Evolutionary conservation across 2,888 invertebrate species (phyloP), one percentile per base, ranked within the genome.

Genomic region (Carcina quercana): DNA sequence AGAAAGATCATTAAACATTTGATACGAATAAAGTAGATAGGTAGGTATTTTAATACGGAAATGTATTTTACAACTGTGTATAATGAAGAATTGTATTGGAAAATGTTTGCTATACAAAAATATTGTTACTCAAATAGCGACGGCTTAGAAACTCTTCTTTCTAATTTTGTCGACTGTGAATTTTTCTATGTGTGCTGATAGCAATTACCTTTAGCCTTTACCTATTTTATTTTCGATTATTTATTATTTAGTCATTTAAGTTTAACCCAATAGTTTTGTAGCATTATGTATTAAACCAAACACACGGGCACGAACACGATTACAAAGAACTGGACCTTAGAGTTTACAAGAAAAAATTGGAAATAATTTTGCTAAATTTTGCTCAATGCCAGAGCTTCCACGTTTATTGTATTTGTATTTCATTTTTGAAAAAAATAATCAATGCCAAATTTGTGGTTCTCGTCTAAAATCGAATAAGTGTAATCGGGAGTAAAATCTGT

Each of bases 21-120:
- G 74, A 79, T 80, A 80, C 70, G 72, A 79, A 75, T n/a, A 68
- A 68, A 50, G 69, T 82, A 80, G 80, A 64, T 82, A 80, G 82
- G 78, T 80, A 82, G 80, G 71, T 75, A 79, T 78, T 79, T 73
- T 73, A 80, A 78, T 78, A 79, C 69, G 70, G 66, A 66, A 72
- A 67, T 74, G 67, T 74, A 70, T 65, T 68, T 67, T 66, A 72
- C 65, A 71, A 67, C 63, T 64, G 56, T 63, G 26, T 36, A 56
- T 53, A 64, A 59, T 56, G 54, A 63, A 51, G 54, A 59, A 56
- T 48, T 56, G 48, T 57, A 46, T 44, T 46, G 40, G 50, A 53
- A 47, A 54, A 39, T 11, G 53, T 64, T 64, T 63, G 66, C 62
- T 66, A 65, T 53, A n/a, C n/a, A n/a, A n/a, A 52, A 50, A 56